Percentiles rank a stretch among this genome's conserved stretches.
Conservation (phyloP, 2,113 vertebrate species). For the Chlamydotis undulata region DNA sequence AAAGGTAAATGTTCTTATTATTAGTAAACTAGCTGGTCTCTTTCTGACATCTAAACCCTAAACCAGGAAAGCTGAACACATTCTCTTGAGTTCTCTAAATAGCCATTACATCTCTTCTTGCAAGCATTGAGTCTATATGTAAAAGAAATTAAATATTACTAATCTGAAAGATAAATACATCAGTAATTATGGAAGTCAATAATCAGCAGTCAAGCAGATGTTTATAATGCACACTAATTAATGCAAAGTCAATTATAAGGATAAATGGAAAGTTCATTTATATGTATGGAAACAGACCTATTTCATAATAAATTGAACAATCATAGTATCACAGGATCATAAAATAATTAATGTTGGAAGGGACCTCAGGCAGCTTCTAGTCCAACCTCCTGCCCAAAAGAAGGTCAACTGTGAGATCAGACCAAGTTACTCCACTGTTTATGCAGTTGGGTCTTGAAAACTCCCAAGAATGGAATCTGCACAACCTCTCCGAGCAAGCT, state of each 20-base stretch:
- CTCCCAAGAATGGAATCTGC: neutral
- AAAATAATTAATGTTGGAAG: neutral
- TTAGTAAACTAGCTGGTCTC: neutral
- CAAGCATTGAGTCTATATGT: neutral
- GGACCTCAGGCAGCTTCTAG: neutral
- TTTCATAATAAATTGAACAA: neutral
- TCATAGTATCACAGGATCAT: neutral
- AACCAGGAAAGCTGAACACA: neutral
- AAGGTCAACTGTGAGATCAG: neutral
- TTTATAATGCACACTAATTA: neutral
- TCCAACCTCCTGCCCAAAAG: neutral
- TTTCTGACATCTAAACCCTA: neutral
- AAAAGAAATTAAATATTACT: neutral
- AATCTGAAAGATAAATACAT: constrained; percentile 2
- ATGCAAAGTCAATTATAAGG: neutral
- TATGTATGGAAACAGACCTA: neutral
- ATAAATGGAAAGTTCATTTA: neutral
- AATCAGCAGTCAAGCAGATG: neutral
- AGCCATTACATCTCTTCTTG: neutral
- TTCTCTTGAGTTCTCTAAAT: neutral
- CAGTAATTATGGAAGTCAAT: neutral
- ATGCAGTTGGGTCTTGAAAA: neutral
- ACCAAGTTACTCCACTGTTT: neutral
- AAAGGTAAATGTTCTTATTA: neutral
- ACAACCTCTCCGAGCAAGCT: neutral